Percentiles rank a stretch among this genome's conserved stretches.
Conservation (phyloP, 1,140 invertebrate species). For the Hyphantria cunea region DNA sequence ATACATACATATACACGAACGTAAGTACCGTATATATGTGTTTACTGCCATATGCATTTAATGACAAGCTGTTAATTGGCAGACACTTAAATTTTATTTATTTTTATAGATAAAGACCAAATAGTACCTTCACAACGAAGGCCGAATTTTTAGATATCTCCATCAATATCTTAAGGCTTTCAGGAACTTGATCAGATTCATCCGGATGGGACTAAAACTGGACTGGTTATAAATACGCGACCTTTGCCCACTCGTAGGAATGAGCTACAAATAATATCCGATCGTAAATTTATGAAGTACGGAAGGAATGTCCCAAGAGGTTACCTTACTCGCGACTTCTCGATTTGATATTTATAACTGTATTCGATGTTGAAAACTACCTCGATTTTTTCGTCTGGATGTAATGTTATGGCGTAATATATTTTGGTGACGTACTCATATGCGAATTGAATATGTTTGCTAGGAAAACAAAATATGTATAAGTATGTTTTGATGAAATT, state of each 20-base stretch:
- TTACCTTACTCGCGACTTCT: neutral
- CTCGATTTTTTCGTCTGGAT: neutral
- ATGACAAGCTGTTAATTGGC: too few species aligned
- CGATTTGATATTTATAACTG: slow-evolving; percentile 1
- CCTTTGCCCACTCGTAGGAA: neutral
- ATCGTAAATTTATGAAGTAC: neutral
- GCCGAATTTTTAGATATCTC: too few species aligned
- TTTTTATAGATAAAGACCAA: too few species aligned
- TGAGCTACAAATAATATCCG: neutral
- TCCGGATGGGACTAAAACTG: neutral
- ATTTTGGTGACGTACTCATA: neutral
- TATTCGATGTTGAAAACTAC: neutral
- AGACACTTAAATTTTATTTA: too few species aligned
- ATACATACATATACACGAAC: too few species aligned
- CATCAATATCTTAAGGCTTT: neutral
- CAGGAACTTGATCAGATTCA: neutral
- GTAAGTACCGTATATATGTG: too few species aligned
- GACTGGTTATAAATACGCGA: neutral
- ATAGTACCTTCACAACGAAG: too few species aligned
- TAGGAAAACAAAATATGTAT: too few species aligned
- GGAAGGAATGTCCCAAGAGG: neutral
- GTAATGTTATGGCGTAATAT: neutral
- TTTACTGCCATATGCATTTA: too few species aligned
- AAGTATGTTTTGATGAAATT: too few species aligned
- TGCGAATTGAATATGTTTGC: too few species aligned